Base-by-base conservation (phyloP, 1,140 invertebrate genomes). In the Agrilus planipennis region DNA sequence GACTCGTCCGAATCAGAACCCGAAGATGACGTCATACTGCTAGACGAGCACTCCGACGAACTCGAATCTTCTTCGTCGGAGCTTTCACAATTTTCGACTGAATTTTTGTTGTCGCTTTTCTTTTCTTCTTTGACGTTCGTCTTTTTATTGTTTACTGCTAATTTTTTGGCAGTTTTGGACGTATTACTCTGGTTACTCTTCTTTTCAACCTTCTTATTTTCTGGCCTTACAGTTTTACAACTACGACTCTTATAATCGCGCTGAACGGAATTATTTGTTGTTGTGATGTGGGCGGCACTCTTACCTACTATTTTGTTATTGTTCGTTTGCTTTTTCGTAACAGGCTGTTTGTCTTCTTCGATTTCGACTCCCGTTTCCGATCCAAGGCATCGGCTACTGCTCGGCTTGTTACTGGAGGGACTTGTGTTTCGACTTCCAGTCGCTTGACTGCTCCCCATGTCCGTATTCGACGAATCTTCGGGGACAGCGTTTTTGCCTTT, bases 1-100 rank as follows among this genome's bases (percentile, higher is more conserved):
- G 22, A 28, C 12, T 37, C 32, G 3, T 17, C 39, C n/a, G 28
- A 22, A 32, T 39, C 41, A 11, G 47, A 49, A 37, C 44, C 38
- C 16, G 39, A 17, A 15, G 31, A 35, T 14, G 12, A 27, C 11
- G 34, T 32, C 2, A 14, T n/a, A 16, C 39, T 41, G 23, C 28
- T 36, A 23, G n/a, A 29, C n/a, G 44, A 41, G 7, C 27, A 28
- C 4, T 9, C 23, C 22, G 22, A 38, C 3, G 36, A 38, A 3
- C 15, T 27, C 9, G 14, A 3, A 38, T 2, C 20, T 28, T 19
- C 25, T 17, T 27, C 12, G 7, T 19, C 23, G 23, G 23, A 25
- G n/a, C n/a, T n/a, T n/a, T n/a, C 14, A 5, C 6, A 6, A 9
- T 31, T 14, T 9, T 6, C 29, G 14, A 5, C 14, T 35, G 23